These are phyloP conservation scores for Drosophila merina DNA, from an alignment of 2,888 invertebrate species.

Conservation along the genomic window DNA sequence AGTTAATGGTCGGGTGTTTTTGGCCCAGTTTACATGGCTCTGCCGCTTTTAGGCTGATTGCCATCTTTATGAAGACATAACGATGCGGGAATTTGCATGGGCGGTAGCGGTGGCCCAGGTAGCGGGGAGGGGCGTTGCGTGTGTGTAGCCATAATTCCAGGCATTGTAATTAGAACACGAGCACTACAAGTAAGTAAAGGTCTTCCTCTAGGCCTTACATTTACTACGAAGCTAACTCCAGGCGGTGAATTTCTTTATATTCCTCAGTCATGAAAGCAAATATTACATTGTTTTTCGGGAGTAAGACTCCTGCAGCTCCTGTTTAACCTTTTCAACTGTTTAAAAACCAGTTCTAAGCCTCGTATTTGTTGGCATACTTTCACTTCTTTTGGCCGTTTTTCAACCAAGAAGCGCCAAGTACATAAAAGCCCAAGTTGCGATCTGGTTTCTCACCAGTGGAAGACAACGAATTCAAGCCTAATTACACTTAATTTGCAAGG, in stretches of 20 bases:
- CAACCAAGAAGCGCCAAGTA: slow-evolving; percentile 42
- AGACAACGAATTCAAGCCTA: slow-evolving; percentile 52
- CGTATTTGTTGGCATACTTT: slow-evolving; percentile 44
- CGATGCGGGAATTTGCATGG: slow-evolving; percentile 51
- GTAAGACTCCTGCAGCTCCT: neutral
- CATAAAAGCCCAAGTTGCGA: slow-evolving; percentile 29
- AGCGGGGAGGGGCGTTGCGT: slow-evolving; percentile 31
- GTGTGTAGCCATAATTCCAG: slow-evolving; percentile 42
- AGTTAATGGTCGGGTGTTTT: slow-evolving; percentile 57
- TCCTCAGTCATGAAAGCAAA: slow-evolving; percentile 49
- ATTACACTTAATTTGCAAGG: slow-evolving; percentile 74
- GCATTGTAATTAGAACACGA: slow-evolving; percentile 69
- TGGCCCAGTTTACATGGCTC: slow-evolving; percentile 72
- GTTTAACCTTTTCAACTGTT: slow-evolving; percentile 1
- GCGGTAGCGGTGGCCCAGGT: neutral
- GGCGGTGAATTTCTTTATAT: slow-evolving; percentile 25
- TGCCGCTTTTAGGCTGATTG: slow-evolving; percentile 61
- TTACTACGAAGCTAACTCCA: slow-evolving; percentile 63
- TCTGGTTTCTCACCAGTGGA: slow-evolving; percentile 32
- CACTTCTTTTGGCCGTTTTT: slow-evolving; percentile 47
- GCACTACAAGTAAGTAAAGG: slow-evolving; percentile 31
- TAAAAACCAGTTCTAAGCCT: slow-evolving; percentile 50
- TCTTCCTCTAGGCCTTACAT: slow-evolving; percentile 19
- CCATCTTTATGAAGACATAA: slow-evolving; percentile 79
- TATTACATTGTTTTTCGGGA: neutral